A percentile compares a stretch with the other conserved stretches of the same genome.
phyloP scores from a whole-genome alignment of 1,140 invertebrate genomes.

The Microplitis mediator region DNA sequence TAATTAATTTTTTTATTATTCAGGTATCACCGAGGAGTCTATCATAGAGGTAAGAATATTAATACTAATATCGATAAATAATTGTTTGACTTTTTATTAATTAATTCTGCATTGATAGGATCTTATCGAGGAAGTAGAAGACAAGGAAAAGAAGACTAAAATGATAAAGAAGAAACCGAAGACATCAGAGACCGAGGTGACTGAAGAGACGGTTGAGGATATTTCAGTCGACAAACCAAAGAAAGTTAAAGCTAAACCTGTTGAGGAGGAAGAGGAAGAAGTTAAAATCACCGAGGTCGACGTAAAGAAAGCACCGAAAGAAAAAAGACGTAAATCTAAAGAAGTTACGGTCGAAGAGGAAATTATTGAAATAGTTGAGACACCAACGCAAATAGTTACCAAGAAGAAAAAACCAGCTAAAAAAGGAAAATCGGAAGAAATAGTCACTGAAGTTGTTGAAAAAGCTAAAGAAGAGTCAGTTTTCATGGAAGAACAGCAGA shows the following conservation, averaged over 20 bases:
- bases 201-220: too few species aligned
- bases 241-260: too few species aligned
- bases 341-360: constrained; percentile 22
- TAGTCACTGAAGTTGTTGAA: constrained; percentile 31
- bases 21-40: constrained; percentile 37
- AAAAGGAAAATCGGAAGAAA: constrained; percentile 29
- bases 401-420: constrained; percentile 42
- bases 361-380: constrained; percentile 41
- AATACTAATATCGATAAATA: neutral
- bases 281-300: too few species aligned
- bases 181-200: too few species aligned
- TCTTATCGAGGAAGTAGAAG: constrained; percentile 31
- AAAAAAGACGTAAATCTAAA: neutral
- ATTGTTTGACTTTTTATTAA: neutral
- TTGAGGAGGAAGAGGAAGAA: too few species aligned
- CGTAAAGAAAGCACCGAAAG: too few species aligned
- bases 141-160: neutral
- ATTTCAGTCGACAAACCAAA: too few species aligned
- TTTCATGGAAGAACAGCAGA: constrained; percentile 35
- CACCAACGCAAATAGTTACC: constrained; percentile 39
- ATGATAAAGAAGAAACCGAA: too few species aligned
- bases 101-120: constrained; percentile 21
- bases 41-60: constrained; percentile 38
- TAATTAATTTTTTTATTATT: constrained; percentile 24
- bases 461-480: constrained; percentile 32